A percentile compares a stretch with the other conserved stretches of the same genome.
Conservation (phyloP, 1,140 invertebrate species). For the Dryas iulia region DNA sequence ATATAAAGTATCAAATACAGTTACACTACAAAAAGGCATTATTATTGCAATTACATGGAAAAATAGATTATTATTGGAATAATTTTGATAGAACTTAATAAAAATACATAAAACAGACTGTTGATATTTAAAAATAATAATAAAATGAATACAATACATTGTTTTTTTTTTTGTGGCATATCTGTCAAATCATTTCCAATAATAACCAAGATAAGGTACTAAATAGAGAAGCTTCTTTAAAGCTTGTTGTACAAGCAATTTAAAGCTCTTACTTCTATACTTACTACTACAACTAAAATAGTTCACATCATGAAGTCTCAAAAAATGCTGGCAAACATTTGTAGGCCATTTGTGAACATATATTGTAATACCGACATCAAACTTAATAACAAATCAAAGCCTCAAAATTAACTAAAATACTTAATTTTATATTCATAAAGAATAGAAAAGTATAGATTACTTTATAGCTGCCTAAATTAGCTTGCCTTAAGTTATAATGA, state of each 20-base stretch:
- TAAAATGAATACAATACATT: neutral
- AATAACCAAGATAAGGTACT: neutral
- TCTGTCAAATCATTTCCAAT: neutral
- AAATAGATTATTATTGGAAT: neutral
- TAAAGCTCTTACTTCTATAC: slow-evolving; percentile 18
- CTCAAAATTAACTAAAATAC: neutral
- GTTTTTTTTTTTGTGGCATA: neutral
- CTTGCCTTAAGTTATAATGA: too few species aligned
- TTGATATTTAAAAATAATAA: too few species aligned
- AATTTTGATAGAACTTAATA: neutral
- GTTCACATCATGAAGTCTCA: neutral
- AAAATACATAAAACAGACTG: neutral
- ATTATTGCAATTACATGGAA: neutral
- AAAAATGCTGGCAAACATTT: neutral
- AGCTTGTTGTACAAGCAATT: slow-evolving; percentile 24
- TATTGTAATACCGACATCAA: neutral
- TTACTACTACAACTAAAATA: slow-evolving; percentile 9
- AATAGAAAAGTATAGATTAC: neutral
- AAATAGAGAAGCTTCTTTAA: slow-evolving; percentile 12
- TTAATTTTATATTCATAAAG: neutral
- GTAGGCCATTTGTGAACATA: neutral
- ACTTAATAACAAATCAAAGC: neutral
- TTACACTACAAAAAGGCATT: slow-evolving; percentile 4
- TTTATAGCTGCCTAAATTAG: neutral
- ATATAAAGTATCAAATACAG: slow-evolving; percentile 9